phyloP scores from a whole-genome alignment of 2,888 invertebrate species.

The Trypoxylon attenuatum region DNA sequence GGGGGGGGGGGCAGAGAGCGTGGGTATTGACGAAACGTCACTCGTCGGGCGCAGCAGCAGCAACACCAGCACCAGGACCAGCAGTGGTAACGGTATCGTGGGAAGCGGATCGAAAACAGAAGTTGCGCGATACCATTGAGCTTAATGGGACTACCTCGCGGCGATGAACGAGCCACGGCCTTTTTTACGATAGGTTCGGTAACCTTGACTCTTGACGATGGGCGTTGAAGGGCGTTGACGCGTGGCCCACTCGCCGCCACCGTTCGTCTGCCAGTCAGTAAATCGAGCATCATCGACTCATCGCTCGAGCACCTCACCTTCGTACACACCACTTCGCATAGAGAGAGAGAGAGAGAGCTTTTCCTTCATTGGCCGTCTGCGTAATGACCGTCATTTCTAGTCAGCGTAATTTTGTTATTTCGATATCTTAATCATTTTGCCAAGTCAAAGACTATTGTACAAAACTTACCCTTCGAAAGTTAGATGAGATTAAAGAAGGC shows the following conservation, averaged over 20 bases:
- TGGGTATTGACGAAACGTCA: background rate
- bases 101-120: background rate
- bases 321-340: no score
- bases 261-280: background rate
- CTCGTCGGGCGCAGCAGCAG: background rate
- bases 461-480: no score
- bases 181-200: background rate
- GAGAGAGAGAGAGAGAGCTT: no score
- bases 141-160: background rate
- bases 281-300: constrained; percentile 1
- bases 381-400: no score
- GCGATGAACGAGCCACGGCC: background rate
- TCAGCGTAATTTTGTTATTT: no score
- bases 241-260: constrained; percentile 2
- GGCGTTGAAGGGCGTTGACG: constrained; percentile 4
- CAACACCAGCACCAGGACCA: no score
- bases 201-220: constrained; percentile 4
- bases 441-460: no score
- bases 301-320: background rate
- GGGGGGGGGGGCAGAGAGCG: background rate
- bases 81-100: background rate
- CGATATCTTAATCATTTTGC: no score
- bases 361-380: no score
- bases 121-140: background rate
- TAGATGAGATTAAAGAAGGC: no score